Conservation (phyloP, 2,888 invertebrate genomes). For the Epinotia bilunana region DNA sequence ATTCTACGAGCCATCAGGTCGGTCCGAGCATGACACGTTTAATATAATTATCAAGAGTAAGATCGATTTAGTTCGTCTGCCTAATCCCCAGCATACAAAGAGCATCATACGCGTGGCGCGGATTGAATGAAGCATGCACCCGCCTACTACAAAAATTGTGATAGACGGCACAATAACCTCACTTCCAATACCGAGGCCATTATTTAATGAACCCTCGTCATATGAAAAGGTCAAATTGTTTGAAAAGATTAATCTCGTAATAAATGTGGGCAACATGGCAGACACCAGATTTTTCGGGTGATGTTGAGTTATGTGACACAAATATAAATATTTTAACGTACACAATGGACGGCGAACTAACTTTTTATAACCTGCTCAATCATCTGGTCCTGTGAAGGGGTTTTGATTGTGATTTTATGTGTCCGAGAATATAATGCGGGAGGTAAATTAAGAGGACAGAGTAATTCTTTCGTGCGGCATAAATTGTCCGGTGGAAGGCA, state of each 20-base stretch:
- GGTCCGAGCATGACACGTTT: conserved; percentile 29
- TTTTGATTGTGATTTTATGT: conserved; percentile 47
- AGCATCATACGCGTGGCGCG: conserved; percentile 48
- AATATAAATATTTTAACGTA: conserved; percentile 56
- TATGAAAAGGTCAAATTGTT: conserved; percentile 84
- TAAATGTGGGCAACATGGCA: conserved; percentile 78
- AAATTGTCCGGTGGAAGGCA: conserved; percentile 55
- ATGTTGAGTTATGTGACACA: conserved; percentile 71
- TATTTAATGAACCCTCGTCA: conserved; percentile 85
- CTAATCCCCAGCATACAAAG: conserved; percentile 45
- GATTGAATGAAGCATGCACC: conserved; percentile 60
- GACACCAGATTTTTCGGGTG: conserved; percentile 74
- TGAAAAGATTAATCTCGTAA: conserved; percentile 84
- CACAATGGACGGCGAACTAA: conserved; percentile 61
- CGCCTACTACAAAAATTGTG: conserved; percentile 77
- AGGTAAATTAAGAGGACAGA: conserved; percentile 39
- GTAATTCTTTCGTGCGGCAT: conserved; percentile 41
- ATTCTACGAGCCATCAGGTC: conserved; percentile 17
- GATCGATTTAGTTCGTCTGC: conserved; percentile 47
- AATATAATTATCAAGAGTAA: conserved; percentile 48
- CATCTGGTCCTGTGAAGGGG: conserved; percentile 49
- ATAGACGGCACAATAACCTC: conserved; percentile 82
- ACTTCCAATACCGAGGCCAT: conserved; percentile 79
- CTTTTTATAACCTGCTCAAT: conserved; percentile 55
- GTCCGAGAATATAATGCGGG: conserved; percentile 28